Evolutionary conservation across 2,113 vertebrate species (phyloP), one percentile per base, ranked within the genome.

Genomic region (Salvelinus fontinalis): DNA sequence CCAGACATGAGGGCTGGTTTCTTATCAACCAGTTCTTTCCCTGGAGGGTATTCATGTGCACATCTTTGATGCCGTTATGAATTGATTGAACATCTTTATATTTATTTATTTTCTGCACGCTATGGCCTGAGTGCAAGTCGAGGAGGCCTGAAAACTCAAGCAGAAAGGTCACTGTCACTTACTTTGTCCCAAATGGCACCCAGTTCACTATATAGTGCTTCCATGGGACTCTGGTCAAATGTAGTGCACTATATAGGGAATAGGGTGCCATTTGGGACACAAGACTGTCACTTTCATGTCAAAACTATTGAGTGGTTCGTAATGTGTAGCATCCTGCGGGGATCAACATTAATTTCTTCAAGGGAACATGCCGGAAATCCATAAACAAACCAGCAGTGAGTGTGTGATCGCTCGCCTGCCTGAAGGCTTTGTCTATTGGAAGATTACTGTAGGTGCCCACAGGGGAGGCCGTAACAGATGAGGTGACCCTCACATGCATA

Each of bases 371-470:
- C 34, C 73, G 81, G 76, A 87, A 90, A 91, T 92, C 89, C 75
- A 89, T 89, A 89, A 89, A 88, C 86, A 88, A 89, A 89, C 74
- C 64, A 65, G 77, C 75, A 79, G 82, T 22, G 22, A 80, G 78
- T 76, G 79, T 79, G 75, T 88, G 81, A 89, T 85, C 78, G 78
- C 68, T 60, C 18, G 79, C 79, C 68, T 70, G 85, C 86, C 86
- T 75, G 81, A 79, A 83, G 84, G 80, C 81, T 87, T 83, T 78
- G 73, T 89, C 85, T 78, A 77, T 75, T 81, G 76, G 82, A 79
- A 86, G 84, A 87, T 89, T 87, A 86, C 83, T 81, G 87, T 83
- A 85, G 75, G 72, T 78, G 74, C 62, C 79, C 84, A 75, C 84
- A 64, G 75, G 84, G 81, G 80, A 20, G 44, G 67, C 13, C 29